phyloP scores from a whole-genome alignment of 2,888 invertebrate genomes.

The Hoplodrina blanda region DNA sequence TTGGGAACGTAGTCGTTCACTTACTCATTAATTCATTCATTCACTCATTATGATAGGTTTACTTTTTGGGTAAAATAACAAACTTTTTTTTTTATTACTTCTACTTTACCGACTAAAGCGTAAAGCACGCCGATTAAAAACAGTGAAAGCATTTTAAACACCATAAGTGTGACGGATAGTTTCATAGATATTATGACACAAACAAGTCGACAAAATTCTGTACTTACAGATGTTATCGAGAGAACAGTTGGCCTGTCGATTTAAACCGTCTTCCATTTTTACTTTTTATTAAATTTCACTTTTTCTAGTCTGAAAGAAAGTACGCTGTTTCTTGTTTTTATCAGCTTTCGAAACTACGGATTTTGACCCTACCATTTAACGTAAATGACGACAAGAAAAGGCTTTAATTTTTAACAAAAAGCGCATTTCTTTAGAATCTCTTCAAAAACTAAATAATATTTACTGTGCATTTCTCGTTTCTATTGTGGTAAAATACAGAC shows the following conservation, averaged over 20 bases:
- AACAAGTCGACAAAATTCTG: slow-evolving; percentile 14
- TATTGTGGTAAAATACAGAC: not conserved
- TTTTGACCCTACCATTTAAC: slow-evolving; percentile 18
- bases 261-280: slow-evolving; percentile 62
- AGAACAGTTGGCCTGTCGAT: slow-evolving; percentile 42
- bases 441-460: not conserved
- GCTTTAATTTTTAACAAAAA: slow-evolving; percentile 5
- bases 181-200: slow-evolving; percentile 18
- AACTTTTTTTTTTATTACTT: not conserved
- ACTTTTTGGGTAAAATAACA: not conserved
- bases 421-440: not conserved
- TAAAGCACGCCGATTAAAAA: slow-evolving; percentile 6
- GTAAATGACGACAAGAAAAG: slow-evolving; percentile 8
- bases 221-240: slow-evolving; percentile 37
- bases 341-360: slow-evolving; percentile 46
- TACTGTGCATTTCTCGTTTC: not conserved
- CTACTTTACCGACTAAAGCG: not conserved
- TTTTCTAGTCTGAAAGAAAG: slow-evolving; percentile 75
- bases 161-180: slow-evolving; percentile 5
- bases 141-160: slow-evolving; percentile 44
- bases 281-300: slow-evolving; percentile 75
- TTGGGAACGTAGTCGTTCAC: slow-evolving; percentile 27
- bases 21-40: slow-evolving; percentile 30
- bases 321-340: slow-evolving; percentile 65
- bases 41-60: slow-evolving; percentile 4